Base-by-base conservation (phyloP, 2,113 vertebrate species). In the Mellivora capensis region DNA sequence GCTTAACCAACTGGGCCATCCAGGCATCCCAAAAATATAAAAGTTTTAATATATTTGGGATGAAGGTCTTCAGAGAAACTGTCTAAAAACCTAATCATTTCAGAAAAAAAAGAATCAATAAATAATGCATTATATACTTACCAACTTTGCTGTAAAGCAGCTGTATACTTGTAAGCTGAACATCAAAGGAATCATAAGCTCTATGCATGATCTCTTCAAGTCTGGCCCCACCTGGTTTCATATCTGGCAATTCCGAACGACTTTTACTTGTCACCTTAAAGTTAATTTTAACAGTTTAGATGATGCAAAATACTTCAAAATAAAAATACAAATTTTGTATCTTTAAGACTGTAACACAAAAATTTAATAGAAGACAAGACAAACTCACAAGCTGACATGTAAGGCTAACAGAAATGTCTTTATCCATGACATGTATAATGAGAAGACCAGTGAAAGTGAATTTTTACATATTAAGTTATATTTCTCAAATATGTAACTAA, bases 131-230 rank as follows among this genome's bases (percentile, higher is more conserved):
- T 94, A 54, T 67, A 91, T 86, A 99, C 99, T 98, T 97, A 99
- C 99, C 98, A 97, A 98, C 98, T 98, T 99, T 99, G 97, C 99
- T 99, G 79, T 99, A 99, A 37, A 99, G 98, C 72, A 99, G 99
- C 97, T 99, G 99, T 97, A 99, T 99, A 96, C 98, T 99, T 97
- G 98, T 99, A 47, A 99, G 99, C 11, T 99, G 99, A 83, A 99
- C 54, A 89, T 99, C 99, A 97, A 99, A 99, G 94, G 98, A 99
- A 97, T 99, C 99, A 54, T 99, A 99, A 27, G 99, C 99, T 98
- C 99, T 99, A 84, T 98, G 99, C 99, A 99, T 99, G 98, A 99
- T 99, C 97, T 99, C 99, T 99, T 99, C 99, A 92, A 99, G 99
- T 82, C 98, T 99, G 87, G 98, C 99, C 91, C 98, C 99, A 90